A percentile compares a stretch with the other conserved stretches of the same genome.
Conservation (phyloP, 2,888 invertebrate species). For the Lasioglossum marginatum region DNA sequence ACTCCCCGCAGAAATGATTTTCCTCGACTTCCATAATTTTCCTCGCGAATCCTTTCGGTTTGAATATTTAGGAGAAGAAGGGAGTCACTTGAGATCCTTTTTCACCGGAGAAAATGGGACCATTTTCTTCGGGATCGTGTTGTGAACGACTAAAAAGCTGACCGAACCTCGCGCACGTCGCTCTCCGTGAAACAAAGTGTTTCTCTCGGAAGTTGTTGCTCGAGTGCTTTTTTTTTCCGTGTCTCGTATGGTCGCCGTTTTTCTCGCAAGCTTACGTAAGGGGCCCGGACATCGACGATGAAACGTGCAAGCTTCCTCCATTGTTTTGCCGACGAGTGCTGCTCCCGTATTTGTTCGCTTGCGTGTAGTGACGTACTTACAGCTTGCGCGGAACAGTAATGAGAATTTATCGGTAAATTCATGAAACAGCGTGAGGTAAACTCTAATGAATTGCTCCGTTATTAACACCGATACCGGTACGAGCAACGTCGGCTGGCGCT, state of each 20-base stretch:
- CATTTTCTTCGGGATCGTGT: neutral
- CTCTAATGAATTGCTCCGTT: slow-evolving; percentile 67
- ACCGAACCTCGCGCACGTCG: neutral
- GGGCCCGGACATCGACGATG: slow-evolving; percentile 25
- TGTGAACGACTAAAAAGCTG: neutral
- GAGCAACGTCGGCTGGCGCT: neutral
- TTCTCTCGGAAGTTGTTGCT: neutral
- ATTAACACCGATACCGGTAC: slow-evolving; percentile 55
- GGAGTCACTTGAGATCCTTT: neutral
- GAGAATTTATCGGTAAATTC: slow-evolving; percentile 70
- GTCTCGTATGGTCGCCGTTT: neutral
- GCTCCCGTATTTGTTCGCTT: slow-evolving; percentile 11
- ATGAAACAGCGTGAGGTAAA: slow-evolving; percentile 58
- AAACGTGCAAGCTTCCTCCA: slow-evolving; percentile 15
- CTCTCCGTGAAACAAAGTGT: slow-evolving; percentile 1
- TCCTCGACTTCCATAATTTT: slow-evolving; percentile 22
- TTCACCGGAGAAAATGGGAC: neutral
- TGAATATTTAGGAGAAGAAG: neutral
- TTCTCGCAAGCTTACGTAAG: slow-evolving; percentile 10
- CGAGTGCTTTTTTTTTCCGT: neutral
- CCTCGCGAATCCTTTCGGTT: slow-evolving; percentile 20
- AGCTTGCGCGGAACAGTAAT: slow-evolving; percentile 47
- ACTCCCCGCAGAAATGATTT: slow-evolving; percentile 19
- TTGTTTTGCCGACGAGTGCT: slow-evolving; percentile 19
- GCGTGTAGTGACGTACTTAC: slow-evolving; percentile 31